phyloP scores from a whole-genome alignment of 2,113 vertebrate genomes.

The Caretta caretta region DNA sequence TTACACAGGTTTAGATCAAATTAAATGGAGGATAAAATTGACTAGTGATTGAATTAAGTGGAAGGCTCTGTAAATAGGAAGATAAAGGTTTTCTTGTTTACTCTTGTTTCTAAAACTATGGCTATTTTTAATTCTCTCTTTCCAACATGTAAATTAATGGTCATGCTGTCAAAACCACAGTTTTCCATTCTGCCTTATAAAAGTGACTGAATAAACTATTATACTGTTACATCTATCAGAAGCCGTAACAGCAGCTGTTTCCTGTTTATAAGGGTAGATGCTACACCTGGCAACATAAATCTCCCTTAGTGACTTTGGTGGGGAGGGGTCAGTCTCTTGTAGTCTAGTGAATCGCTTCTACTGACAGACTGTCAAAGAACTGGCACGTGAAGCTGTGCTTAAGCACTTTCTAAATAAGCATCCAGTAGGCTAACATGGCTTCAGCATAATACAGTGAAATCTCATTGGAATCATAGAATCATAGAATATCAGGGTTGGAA shows the following conservation, averaged over 20 bases:
- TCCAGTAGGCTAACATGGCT: fast-evolving
- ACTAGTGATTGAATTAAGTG: conserved; percentile 37
- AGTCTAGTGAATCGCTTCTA: fast-evolving
- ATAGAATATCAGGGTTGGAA: too few species aligned
- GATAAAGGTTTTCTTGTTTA: background rate
- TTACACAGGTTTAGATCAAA: conserved; percentile 50
- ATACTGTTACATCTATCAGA: background rate
- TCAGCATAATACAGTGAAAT: background rate
- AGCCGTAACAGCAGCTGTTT: conserved; percentile 83
- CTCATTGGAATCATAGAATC: too few species aligned
- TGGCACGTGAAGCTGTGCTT: fast-evolving
- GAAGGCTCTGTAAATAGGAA: background rate
- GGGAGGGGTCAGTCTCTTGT: background rate
- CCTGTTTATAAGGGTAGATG: conserved; percentile 79
- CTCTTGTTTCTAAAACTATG: conserved; percentile 19
- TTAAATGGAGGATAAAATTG: conserved; percentile 57
- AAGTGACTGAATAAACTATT: background rate
- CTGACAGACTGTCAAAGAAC: background rate
- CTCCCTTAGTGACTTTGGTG: background rate
- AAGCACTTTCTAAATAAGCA: fast-evolving
- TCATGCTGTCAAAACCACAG: background rate
- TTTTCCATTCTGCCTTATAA: background rate
- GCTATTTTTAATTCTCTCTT: conserved; percentile 22
- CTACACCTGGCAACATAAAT: conserved; percentile 62
- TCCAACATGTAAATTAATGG: conserved; percentile 2